Base-by-base conservation (phyloP, 2,797 vertebrate species). In the Helarctos malayanus region DNA sequence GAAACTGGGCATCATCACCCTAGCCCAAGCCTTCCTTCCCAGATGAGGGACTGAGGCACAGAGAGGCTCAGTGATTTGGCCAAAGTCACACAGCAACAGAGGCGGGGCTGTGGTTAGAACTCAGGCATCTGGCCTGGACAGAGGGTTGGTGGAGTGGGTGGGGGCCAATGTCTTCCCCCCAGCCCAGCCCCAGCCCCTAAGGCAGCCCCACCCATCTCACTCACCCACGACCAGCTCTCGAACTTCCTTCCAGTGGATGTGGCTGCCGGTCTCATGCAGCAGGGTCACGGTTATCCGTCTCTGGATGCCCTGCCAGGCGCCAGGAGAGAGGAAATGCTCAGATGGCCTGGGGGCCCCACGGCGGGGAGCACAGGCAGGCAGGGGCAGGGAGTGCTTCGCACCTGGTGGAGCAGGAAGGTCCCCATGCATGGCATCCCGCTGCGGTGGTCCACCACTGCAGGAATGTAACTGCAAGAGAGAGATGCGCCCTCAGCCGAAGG, bases 341-440 rank as follows among this genome's bases (percentile, higher is more conserved):
- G 86, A 2, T 0, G 6, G 25, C 19, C 23, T 12, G 9, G 4
- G 12, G 21, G 35, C 56, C 32, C 1, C 0, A 0, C 59, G 2
- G 8, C 0, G 0, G 27, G 1, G n/a, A 54, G 23, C 29, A 12
- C 0, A 5, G 68, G 27, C 0, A 0, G n/a, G 79, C 23, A 0
- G 4, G 12, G 75, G 69, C 18, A 2, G 49, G 18, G 10, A 4
- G 91, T 78, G 69, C 54, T 79, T 3, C 29, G 5, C 96, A 99
- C 99, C 99, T 99, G 99, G 98, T 99, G 99, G 73, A 99, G 99
- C 15, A 99, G 98, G 99, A 99, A 99, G 23, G 99, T 99, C 52
- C 99, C 99, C 47, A 99, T 99, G 98, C 99, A 99, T 0, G 99
- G 99, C 99, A 99, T 99, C 73, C 99, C 99, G 45, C 99, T 99